phyloP scores from a whole-genome alignment of 92 coral and sea anemone genomes.

The Porites rus region DNA sequence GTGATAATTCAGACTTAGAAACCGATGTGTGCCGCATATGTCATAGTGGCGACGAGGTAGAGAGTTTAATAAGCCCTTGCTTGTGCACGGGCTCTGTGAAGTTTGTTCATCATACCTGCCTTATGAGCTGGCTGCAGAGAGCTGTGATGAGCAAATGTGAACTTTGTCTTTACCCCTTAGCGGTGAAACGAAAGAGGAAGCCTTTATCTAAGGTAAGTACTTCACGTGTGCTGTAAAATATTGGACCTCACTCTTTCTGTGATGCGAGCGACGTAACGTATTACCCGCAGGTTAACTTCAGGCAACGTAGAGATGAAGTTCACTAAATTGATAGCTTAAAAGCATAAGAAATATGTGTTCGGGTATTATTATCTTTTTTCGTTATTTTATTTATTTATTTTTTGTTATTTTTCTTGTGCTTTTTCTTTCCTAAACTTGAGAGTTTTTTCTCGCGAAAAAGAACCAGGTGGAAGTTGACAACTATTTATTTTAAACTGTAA shows the following conservation, averaged over 20 bases:
- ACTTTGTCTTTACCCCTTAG: slow-evolving; percentile 81
- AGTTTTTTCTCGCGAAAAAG: too few relatives aligned
- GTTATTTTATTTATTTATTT: too few relatives aligned
- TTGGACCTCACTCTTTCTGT: neutral
- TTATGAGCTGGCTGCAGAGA: slow-evolving; percentile 94
- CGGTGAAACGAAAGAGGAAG: slow-evolving; percentile 83
- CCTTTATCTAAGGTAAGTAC: slow-evolving; percentile 86
- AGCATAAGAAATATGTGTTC: too few relatives aligned
- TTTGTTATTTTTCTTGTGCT: too few relatives aligned
- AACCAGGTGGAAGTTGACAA: too few relatives aligned
- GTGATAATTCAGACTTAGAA: slow-evolving; percentile 43
- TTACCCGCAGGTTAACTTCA: too few relatives aligned
- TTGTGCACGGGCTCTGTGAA: slow-evolving; percentile 92
- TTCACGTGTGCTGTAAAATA: neutral
- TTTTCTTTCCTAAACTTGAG: too few relatives aligned
- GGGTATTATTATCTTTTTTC: too few relatives aligned
- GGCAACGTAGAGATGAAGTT: too few relatives aligned
- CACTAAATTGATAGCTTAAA: too few relatives aligned
- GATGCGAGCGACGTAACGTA: too few relatives aligned
- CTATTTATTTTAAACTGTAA: neutral
- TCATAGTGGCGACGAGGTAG: slow-evolving; percentile 83
- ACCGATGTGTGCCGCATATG: slow-evolving; percentile 89
- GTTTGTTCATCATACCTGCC: slow-evolving; percentile 89
- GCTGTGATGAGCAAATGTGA: slow-evolving; percentile 93
- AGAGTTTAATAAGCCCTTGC: slow-evolving; percentile 89